Evolutionary conservation across 2,113 vertebrate genomes (phyloP), one percentile per base, ranked within the genome.

Genomic region (Mesitornis unicolor): DNA sequence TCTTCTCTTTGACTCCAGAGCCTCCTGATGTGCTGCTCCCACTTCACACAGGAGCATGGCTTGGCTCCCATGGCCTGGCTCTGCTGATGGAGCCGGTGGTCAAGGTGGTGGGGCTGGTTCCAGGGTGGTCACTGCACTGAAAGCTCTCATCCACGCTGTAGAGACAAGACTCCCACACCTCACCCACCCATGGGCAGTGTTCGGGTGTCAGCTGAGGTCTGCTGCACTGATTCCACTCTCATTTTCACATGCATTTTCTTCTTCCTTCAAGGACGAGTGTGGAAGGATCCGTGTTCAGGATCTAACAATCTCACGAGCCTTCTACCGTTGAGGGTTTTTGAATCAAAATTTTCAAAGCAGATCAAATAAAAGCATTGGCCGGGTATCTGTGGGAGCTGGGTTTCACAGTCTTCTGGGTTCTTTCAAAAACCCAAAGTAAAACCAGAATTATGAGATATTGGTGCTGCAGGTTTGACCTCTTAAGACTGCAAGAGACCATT

Each of bases 21-120:
- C 43, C 50, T 47, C 63, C 33, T 36, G 22, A 12, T 0, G 1
- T 22, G 26, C 43, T 67, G 48, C 38, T 86, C 56, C 63, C 20
- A 20, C 26, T 63, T 45, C 22, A 6, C 5, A 25, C 15, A 69
- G 16, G 24, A 75, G n/a, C 54, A 24, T 2, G 9, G 18, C 53
- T 8, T 0, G 0, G 3, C 24, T 47, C 47, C n/a, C 53, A 5
- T 0, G 28, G 64, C 53, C 9, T 6, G 1, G 56, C 1, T 0
- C 36, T 38, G 74, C 54, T 36, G 42, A 6, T 19, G 61, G 67
- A 53, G 31, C 29, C 0, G 0, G 4, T 59, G 26, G 24, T 54
- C 8, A 2, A 9, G 57, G 75, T 28, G 20, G 5, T 9, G 33
- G 36, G 19, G 31, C 31, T 70, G 45, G 13, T 9, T 38, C 47